Evolutionary conservation across 2,888 invertebrate genomes (phyloP), one percentile per base, ranked within the genome.

Genomic region (Heliconius aoede): DNA sequence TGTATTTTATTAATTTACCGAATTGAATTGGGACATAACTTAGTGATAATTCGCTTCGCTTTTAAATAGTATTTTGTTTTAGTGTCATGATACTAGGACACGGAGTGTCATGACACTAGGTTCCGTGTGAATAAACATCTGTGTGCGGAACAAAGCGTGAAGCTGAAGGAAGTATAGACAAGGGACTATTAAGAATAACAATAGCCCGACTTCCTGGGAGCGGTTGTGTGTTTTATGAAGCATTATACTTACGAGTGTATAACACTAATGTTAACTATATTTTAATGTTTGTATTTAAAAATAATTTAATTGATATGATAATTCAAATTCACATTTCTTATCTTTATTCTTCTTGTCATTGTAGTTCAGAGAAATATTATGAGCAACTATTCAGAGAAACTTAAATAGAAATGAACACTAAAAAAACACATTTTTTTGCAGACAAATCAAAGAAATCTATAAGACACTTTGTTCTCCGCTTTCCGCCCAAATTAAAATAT

Each of bases 171-270:
- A 51, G 24, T 65, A 65, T 36, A 0, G 36, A 68, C 74, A 60
- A 67, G 32, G 55, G 74, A 67, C 67, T 67, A 51, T 55, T 51
- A 51, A 68, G 64, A 51, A 55, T 68, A 78, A 79, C 81, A 81
- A 81, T 81, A 74, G 78, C 28, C n/a, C 65, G 32, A 79, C 79
- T 80, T 81, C 78, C 80, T 79, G 81, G 75, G 78, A 74, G 74
- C 76, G 79, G 77, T 73, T 65, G 65, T 67, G 74, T 46, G 78
- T 60, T 81, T 77, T 77, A 79, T 79, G 80, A 69, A 55, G 76
- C 79, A 78, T 76, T 21, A 46, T 21, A 7, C 46, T 18, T 7
- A 46, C n/a, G n/a, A n/a, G n/a, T n/a, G n/a, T 46, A 3, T 46
- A 46, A 46, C 1, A 78, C 69, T 60, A 60, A n/a, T 15, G 15